Conservation (phyloP, 1,140 invertebrate genomes). For the Lordiphosa collinella region DNA sequence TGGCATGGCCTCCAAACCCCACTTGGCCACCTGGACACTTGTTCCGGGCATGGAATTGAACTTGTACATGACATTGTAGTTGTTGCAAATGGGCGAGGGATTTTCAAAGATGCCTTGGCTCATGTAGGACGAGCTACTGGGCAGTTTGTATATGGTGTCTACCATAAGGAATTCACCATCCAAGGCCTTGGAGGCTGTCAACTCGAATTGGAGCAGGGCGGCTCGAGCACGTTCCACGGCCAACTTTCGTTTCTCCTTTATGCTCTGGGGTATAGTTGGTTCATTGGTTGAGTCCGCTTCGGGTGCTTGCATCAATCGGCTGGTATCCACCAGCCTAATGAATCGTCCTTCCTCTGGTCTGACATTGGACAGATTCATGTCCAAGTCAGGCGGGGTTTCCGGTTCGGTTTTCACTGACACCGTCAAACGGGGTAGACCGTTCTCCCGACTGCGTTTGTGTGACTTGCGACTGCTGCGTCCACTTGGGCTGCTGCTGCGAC, state of each 20-base stretch:
- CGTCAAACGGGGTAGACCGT: not conserved
- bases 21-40: conserved; percentile 33
- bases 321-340: not conserved
- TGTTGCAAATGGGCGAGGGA: conserved; percentile 50
- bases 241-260: conserved; percentile 17
- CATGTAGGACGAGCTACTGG: conserved; percentile 13
- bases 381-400: not conserved
- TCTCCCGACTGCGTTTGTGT: not conserved
- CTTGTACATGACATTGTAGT: conserved; percentile 49
- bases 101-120: conserved; percentile 33
- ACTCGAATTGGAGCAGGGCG: conserved; percentile 6
- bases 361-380: not conserved
- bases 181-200: conserved; percentile 6
- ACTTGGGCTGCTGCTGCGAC: not conserved
- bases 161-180: conserved; percentile 35
- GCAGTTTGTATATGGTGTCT: conserved; percentile 38
- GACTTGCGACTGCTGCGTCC: not conserved
- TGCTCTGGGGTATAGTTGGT: not conserved
- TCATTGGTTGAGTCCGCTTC: not conserved
- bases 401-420: not conserved
- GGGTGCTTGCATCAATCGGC: not conserved
- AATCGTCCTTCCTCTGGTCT: conserved; percentile 3
- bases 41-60: conserved; percentile 45
- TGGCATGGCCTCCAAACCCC: conserved; percentile 45
- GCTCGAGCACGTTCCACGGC: conserved; percentile 21